A percentile compares a stretch with the other conserved stretches of the same genome.
phyloP scores from a whole-genome alignment of 1,140 invertebrate genomes.

The Dolichoris vasculosae region DNA sequence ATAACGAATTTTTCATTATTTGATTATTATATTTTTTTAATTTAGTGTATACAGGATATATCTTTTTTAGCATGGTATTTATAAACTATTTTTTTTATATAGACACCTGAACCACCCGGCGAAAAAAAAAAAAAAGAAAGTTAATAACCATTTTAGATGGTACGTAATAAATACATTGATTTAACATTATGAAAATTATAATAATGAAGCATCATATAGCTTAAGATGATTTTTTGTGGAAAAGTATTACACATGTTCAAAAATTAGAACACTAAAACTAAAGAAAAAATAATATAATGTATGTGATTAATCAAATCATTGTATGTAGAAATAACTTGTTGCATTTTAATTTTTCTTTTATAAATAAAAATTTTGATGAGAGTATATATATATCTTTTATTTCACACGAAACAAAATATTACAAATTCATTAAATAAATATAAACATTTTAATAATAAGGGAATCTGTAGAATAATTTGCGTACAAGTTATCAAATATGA shows the following conservation, averaged over 20 bases:
- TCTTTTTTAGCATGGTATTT: not conserved
- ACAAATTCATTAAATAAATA: too few species aligned
- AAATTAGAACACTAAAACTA: not conserved
- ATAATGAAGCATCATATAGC: not conserved
- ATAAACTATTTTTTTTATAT: not conserved
- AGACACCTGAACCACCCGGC: not conserved
- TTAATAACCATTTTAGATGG: not conserved
- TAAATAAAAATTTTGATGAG: not conserved
- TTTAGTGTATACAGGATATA: too few species aligned
- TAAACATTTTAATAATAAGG: too few species aligned
- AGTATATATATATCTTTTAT: not conserved
- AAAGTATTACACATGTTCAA: not conserved
- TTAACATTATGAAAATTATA: not conserved
- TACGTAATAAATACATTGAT: not conserved
- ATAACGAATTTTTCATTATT: conserved; percentile 20
- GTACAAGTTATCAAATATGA: too few species aligned
- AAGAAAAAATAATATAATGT: not conserved
- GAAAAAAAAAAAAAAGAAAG: not conserved
- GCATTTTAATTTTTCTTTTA: not conserved
- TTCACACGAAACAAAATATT: too few species aligned
- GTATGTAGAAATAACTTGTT: not conserved
- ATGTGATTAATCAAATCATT: not conserved
- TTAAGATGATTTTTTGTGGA: not conserved
- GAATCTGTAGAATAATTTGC: too few species aligned
- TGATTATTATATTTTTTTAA: too few species aligned